A percentile compares a stretch with the other conserved stretches of the same genome.
Conservation (phyloP, 2,113 vertebrate genomes). For the Epinephelus fuscoguttatus region DNA sequence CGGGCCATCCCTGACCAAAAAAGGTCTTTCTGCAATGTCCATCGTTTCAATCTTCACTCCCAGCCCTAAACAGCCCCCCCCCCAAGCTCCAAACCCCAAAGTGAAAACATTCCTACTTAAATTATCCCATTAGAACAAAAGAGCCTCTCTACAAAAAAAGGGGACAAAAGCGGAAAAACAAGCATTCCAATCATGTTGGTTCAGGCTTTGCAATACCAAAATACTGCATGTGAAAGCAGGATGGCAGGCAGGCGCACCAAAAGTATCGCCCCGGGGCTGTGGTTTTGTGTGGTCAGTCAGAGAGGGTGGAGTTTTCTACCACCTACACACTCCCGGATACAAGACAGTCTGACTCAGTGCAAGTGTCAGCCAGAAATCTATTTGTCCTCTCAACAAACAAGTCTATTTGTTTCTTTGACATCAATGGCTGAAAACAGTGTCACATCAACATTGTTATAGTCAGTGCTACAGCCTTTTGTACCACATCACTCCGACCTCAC, state of each 20-base stretch:
- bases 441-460: neutral
- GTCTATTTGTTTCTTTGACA: neutral
- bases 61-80: constrained; percentile 4
- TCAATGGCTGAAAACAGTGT: neutral
- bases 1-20: constrained; percentile 11
- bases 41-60: constrained; percentile 43
- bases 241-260: constrained; percentile 39
- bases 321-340: constrained; percentile 57
- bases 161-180: constrained; percentile 60
- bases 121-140: constrained; percentile 82
- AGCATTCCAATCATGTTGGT: constrained; percentile 79
- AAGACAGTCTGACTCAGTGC: constrained; percentile 30
- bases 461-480: neutral
- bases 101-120: constrained; percentile 83
- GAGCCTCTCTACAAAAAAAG: constrained; percentile 63
- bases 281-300: constrained; percentile 59
- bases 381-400: constrained; percentile 1
- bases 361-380: neutral
- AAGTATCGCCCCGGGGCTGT: constrained; percentile 42
- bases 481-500: neutral
- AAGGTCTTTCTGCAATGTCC: constrained; percentile 15
- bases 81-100: constrained; percentile 49
- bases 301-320: constrained; percentile 40
- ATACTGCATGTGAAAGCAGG: constrained; percentile 70
- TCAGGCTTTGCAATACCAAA: constrained; percentile 73